These are phyloP conservation scores for Zaprionus camerounensis DNA, from an alignment of 1,140 invertebrate genomes.

Conservation along the genomic window DNA sequence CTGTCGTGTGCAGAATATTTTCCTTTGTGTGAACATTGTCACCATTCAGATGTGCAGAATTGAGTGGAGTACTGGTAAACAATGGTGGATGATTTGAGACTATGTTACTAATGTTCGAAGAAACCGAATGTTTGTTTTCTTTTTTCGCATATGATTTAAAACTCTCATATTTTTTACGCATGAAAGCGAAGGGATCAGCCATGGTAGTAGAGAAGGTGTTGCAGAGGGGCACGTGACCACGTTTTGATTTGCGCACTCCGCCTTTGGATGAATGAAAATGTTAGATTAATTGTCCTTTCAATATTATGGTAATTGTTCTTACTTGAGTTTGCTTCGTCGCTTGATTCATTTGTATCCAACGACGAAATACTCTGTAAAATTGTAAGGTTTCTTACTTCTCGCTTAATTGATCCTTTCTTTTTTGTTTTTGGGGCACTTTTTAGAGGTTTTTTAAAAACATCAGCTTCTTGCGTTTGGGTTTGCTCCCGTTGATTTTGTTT, in stretches of 20 bases:
- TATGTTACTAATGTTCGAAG: background rate
- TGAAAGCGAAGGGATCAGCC: slow-evolving; percentile 42
- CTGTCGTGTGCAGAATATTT: background rate
- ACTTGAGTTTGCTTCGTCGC: slow-evolving; percentile 33
- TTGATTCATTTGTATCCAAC: background rate
- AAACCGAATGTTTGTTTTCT: background rate
- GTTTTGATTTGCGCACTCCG: slow-evolving; percentile 60
- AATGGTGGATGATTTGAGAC: slow-evolving; percentile 9
- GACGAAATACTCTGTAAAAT: background rate
- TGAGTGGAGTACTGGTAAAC: slow-evolving; percentile 29
- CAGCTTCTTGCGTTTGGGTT: background rate
- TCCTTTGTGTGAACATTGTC: background rate
- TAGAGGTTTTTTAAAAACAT: slow-evolving; percentile 67
- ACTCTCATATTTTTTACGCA: slow-evolving; percentile 4
- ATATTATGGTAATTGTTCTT: slow-evolving; percentile 14
- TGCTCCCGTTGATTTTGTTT: background rate
- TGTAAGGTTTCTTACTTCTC: slow-evolving; percentile 26
- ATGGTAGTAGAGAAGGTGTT: slow-evolving; percentile 48
- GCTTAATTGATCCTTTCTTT: background rate
- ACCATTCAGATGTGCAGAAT: background rate
- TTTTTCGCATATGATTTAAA: background rate
- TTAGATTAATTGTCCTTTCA: background rate
- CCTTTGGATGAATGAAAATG: background rate
- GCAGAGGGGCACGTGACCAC: slow-evolving; percentile 62
- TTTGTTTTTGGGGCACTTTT: slow-evolving; percentile 48